These are phyloP conservation scores for Drosophila cardini DNA, from an alignment of 1,140 invertebrate species.

Conservation along the genomic window DNA sequence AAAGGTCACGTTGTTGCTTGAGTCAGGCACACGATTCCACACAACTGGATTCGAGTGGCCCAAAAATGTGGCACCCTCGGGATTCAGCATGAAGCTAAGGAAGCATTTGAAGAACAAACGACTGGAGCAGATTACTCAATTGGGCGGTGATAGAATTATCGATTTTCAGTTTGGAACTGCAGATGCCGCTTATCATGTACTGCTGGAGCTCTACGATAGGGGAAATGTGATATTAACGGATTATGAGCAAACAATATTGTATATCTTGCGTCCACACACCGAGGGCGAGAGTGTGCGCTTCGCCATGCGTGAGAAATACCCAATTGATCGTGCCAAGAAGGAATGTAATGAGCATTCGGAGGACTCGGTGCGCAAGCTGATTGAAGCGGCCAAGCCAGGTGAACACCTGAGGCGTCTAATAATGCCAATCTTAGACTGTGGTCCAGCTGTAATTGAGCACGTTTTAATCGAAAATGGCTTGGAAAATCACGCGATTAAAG, in stretches of 20 bases:
- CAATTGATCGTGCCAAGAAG: constrained; percentile 89
- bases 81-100: constrained; percentile 99
- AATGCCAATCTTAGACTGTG: constrained; percentile 94
- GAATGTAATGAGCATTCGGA: constrained; percentile 84
- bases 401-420: constrained; percentile 94
- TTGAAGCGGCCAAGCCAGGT: constrained; percentile 89
- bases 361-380: constrained; percentile 85
- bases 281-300: constrained; percentile 97
- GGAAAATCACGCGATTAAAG: constrained; percentile 85
- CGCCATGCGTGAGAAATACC: constrained; percentile 96
- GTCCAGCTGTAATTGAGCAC: constrained; percentile 96
- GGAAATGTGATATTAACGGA: constrained; percentile 99
- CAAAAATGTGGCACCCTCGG: constrained; percentile 97
- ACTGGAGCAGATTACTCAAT: constrained; percentile 92
- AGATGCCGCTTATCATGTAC: constrained; percentile 97
- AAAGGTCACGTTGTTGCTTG: constrained; percentile 92
- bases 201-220: constrained; percentile 98
- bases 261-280: constrained; percentile 96
- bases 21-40: constrained; percentile 97
- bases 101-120: constrained; percentile 99
- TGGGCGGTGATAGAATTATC: constrained; percentile 95
- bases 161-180: constrained; percentile 97
- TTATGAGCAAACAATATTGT: constrained; percentile 95
- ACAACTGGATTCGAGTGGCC: constrained; percentile 99
- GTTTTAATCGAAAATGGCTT: constrained; percentile 91